Conservation (phyloP, 2,888 invertebrate genomes). For the Digitonthophagus gazella region DNA sequence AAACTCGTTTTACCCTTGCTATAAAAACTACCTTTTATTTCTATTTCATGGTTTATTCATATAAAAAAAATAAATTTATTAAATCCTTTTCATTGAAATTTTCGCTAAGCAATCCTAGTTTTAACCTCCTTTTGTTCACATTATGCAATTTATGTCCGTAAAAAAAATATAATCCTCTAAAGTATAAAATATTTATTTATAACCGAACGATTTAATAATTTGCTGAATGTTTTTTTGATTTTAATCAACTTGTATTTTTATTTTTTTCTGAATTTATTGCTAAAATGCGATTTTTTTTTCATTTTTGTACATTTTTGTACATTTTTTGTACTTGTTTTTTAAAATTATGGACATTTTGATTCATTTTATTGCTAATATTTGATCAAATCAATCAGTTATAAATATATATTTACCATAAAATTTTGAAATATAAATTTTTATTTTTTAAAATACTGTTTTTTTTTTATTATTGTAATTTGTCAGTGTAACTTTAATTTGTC, state of each 20-base stretch:
- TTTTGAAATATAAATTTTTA: background rate
- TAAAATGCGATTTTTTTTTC: too few relatives aligned
- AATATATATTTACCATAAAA: background rate
- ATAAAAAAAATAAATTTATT: constrained; percentile 12
- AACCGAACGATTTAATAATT: background rate
- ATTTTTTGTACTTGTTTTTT: too few relatives aligned
- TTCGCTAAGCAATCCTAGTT: background rate
- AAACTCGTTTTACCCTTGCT: too few relatives aligned
- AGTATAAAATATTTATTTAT: background rate
- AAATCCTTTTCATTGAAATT: background rate
- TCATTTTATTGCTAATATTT: background rate
- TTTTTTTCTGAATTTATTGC: background rate
- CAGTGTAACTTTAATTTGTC: too few relatives aligned
- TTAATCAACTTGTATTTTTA: too few relatives aligned
- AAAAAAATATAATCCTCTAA: too few relatives aligned
- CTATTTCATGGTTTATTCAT: background rate
- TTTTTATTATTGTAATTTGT: background rate
- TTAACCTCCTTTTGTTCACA: background rate
- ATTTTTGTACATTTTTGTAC: too few relatives aligned
- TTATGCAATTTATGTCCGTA: too few relatives aligned
- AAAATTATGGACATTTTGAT: too few relatives aligned
- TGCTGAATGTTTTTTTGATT: too few relatives aligned
- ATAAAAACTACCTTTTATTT: too few relatives aligned
- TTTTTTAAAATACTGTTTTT: background rate
- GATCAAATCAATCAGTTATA: background rate